Conservation (phyloP, 2,888 invertebrate species). For the Podabrus alpinus region DNA sequence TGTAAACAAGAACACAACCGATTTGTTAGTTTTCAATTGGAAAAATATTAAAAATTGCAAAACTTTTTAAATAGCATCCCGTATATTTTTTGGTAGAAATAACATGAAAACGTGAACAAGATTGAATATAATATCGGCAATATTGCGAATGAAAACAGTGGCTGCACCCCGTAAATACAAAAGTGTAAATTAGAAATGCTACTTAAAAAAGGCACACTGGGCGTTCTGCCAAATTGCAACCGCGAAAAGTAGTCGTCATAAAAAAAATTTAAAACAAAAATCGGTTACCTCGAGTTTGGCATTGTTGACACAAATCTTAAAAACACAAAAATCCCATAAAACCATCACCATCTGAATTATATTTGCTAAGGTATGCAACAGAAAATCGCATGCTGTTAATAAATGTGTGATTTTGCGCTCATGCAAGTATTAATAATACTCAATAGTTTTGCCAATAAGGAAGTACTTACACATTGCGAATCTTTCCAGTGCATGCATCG, state of each 20-base stretch:
- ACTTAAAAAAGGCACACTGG: not conserved
- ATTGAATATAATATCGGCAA: not conserved
- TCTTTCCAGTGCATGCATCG: conserved; percentile 88
- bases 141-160: not conserved
- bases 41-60: not conserved
- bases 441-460: conserved; percentile 9
- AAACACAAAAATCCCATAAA: not conserved
- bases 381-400: conserved; percentile 7
- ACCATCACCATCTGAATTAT: not conserved
- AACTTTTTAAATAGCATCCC: not conserved
- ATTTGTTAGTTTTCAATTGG: conserved; percentile 1
- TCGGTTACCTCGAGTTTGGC: not conserved
- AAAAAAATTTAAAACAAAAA: not conserved
- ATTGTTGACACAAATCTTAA: not conserved
- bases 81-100: not conserved
- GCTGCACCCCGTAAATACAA: not conserved
- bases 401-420: conserved; percentile 5
- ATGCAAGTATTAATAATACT: conserved; percentile 2
- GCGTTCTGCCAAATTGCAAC: not conserved
- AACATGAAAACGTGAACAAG: too few relatives aligned
- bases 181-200: not conserved
- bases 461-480: conserved; percentile 87
- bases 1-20: conserved; percentile 9
- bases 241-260: not conserved
- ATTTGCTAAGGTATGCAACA: not conserved